Base-by-base conservation (phyloP, 23 tunicate genomes). In the Ciona savignyi region DNA sequence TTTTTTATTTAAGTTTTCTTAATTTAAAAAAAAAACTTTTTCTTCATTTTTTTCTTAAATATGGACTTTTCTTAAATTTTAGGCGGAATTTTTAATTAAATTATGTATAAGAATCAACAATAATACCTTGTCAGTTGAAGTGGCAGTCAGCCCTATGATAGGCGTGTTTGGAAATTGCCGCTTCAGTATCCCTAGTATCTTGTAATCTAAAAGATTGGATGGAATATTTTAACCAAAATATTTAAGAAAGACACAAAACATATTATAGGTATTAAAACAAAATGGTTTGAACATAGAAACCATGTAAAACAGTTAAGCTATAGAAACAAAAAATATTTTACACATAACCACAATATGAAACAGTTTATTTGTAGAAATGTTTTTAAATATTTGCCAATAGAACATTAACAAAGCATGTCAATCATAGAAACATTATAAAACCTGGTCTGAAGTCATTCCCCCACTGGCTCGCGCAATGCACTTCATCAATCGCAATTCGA, bases 401-500 rank as follows among this genome's bases (percentile, higher is more conserved):
- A n/a, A n/a, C n/a, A n/a, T n/a, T n/a, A n/a, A n/a, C n/a, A n/a
- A n/a, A n/a, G n/a, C n/a, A n/a, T n/a, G n/a, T n/a, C n/a, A n/a
- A n/a, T n/a, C n/a, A n/a, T n/a, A n/a, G n/a, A n/a, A n/a, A n/a
- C n/a, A n/a, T n/a, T n/a, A n/a, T n/a, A n/a, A n/a, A 11, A 84
- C 89, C 89, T 25, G 88, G 96, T 67, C 96, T 66, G 67, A 89
- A 89, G 72, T 83, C 85, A 61, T 83, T 91, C 33, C 97, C 97
- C 97, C 91, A 91, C 35, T 85, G 86, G 23, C 83, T 86, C 1
- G 81, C 91, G 65, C 97, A 91, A 60, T 91, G 97, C 1, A 91
- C 97, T 74, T 91, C 97, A 33, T 91, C 97, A 27, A 91, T 76
- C 49, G 70, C 97, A 28, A 91, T 85, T 27, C 97, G 69, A 4